Percentiles rank a stretch among this genome's conserved stretches.
Conservation (phyloP, 2,113 vertebrate genomes). For the Entelurus aequoreus region DNA sequence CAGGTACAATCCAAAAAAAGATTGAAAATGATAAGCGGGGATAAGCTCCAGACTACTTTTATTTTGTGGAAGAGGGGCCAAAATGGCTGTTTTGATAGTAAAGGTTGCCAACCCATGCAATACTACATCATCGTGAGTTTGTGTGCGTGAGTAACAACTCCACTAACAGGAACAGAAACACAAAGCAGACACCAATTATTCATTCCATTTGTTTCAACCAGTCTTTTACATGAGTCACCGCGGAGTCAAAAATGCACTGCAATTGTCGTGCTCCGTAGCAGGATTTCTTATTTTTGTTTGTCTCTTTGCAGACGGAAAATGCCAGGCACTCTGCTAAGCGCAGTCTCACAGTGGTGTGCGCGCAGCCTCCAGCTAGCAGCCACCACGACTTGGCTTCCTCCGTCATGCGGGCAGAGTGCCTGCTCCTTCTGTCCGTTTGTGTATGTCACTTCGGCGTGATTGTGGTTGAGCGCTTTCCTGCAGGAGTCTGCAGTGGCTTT, state of each 20-base stretch:
- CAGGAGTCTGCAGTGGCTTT: constrained; percentile 13
- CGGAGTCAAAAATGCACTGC: constrained; percentile 31
- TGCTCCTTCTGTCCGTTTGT: constrained; percentile 35
- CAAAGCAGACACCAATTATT: constrained; percentile 42
- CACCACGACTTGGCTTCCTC: constrained; percentile 44
- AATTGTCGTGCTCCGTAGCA: constrained; percentile 40
- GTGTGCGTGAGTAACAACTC: constrained; percentile 55
- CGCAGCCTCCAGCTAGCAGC: constrained; percentile 40
- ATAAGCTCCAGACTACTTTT: too few relatives aligned
- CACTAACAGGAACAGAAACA: constrained; percentile 21
- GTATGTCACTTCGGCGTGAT: constrained; percentile 35
- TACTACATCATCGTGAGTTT: neutral
- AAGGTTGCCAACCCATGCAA: too few relatives aligned
- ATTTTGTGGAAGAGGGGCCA: too few relatives aligned
- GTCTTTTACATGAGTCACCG: constrained; percentile 34
- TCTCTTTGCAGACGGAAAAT: constrained; percentile 49
- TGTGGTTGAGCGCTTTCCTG: constrained; percentile 23
- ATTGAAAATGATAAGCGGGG: too few relatives aligned
- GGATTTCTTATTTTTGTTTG: neutral
- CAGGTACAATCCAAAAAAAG: too few relatives aligned
- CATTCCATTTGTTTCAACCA: constrained; percentile 38
- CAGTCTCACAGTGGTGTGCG: constrained; percentile 48
- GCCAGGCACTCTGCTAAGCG: constrained; percentile 46
- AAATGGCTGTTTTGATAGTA: too few relatives aligned
- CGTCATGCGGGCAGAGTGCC: constrained; percentile 35